A percentile compares a stretch with the other conserved stretches of the same genome.
Evolutionary conservation across 2,888 invertebrate genomes (phyloP).

Genomic region (Diarsia mendica): DNA sequence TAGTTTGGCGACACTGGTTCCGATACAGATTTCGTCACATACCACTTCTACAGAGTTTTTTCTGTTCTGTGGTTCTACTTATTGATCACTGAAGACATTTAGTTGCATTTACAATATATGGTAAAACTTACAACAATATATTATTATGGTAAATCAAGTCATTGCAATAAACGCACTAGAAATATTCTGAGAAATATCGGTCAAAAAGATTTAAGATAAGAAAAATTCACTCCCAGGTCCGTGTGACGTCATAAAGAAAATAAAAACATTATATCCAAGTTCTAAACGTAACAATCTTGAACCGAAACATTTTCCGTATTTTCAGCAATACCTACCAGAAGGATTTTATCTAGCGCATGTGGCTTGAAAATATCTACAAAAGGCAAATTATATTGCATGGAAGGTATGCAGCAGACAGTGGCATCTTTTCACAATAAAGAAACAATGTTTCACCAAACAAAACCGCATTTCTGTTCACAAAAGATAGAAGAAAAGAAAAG

Average conservation of each 20-base stretch:
- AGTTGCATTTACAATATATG: background rate
- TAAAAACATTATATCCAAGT: background rate
- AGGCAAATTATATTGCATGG: constrained; percentile 47
- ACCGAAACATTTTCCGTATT: background rate
- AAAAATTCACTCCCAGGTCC: background rate
- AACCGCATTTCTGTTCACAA: background rate
- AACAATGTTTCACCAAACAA: background rate
- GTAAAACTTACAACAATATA: background rate
- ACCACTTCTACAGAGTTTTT: too few relatives aligned
- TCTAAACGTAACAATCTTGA: background rate
- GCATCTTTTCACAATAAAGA: constrained; percentile 16
- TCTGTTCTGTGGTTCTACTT: too few relatives aligned
- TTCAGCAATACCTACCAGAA: constrained; percentile 33
- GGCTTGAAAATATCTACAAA: constrained; percentile 50
- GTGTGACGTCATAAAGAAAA: background rate
- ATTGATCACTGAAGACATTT: background rate
- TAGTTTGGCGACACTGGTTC: too few relatives aligned
- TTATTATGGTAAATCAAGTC: too few relatives aligned
- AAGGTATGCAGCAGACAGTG: constrained; percentile 33
- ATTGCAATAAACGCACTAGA: too few relatives aligned
- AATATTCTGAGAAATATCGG: background rate
- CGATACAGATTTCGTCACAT: too few relatives aligned
- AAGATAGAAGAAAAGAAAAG: background rate
- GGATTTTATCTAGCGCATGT: background rate
- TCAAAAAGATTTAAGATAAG: background rate